These are phyloP conservation scores for Alosa sapidissima DNA, from an alignment of 2,797 vertebrate species.

Conservation along the genomic window DNA sequence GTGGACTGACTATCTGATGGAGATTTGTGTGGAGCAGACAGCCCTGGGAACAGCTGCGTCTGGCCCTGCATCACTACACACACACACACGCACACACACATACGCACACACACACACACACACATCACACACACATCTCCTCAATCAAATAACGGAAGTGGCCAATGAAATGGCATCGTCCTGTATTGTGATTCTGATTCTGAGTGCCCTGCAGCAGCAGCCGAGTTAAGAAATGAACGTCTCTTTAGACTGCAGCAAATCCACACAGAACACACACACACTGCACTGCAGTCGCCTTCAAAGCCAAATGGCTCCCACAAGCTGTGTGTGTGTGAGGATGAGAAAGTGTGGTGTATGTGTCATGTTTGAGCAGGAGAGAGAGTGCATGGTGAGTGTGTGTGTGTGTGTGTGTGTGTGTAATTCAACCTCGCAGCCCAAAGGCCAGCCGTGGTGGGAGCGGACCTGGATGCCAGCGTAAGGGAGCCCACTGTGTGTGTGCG, in stretches of 20 bases:
- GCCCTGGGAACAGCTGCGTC: no score
- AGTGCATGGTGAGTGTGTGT: neutral
- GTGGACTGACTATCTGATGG: no score
- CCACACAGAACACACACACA: neutral
- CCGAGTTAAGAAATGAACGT: neutral
- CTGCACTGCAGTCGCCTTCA: neutral
- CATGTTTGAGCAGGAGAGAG: neutral
- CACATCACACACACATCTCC: neutral
- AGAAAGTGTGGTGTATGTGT: neutral
- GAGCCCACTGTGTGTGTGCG: neutral
- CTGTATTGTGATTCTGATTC: neutral
- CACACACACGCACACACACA: no score
- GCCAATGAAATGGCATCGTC: neutral
- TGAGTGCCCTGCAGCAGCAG: neutral
- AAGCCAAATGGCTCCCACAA: neutral
- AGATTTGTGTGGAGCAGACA: no score
- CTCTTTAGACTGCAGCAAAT: neutral
- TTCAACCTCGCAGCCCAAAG: neutral
- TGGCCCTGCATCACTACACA: no score
- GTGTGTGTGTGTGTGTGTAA: constrained; percentile 14
- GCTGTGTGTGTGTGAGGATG: neutral
- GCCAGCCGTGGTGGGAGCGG: neutral
- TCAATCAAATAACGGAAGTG: neutral
- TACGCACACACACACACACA: no score
- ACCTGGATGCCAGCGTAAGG: neutral